Conservation (phyloP, 2,113 vertebrate species). For the Labeo rohita region DNA sequence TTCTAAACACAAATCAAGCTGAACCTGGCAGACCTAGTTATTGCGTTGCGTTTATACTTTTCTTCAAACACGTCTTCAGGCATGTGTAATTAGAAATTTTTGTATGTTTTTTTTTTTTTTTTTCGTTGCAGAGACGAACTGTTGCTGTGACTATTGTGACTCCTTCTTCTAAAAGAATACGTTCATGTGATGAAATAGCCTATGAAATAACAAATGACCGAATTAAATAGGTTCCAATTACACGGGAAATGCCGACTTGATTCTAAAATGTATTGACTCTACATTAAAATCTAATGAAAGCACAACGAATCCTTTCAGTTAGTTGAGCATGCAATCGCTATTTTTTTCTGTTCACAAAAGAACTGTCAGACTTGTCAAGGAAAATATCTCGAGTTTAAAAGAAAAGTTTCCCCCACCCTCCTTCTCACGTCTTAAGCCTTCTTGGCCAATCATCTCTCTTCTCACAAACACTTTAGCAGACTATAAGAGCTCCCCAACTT, state of each 20-base stretch:
- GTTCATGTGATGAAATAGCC: background rate
- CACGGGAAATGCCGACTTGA: background rate
- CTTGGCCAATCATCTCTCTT: slow-evolving; percentile 86
- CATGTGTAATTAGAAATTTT: background rate
- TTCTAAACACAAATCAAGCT: background rate
- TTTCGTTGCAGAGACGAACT: background rate
- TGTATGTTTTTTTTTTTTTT: too few species aligned
- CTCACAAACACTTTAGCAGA: slow-evolving; percentile 83
- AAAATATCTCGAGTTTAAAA: slow-evolving; percentile 35
- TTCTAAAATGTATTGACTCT: background rate
- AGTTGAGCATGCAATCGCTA: background rate
- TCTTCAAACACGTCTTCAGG: too few species aligned
- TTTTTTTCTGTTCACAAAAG: slow-evolving; percentile 7
- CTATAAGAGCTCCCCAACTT: slow-evolving; percentile 89
- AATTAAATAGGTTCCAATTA: background rate
- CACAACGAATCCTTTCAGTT: background rate
- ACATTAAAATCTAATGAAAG: background rate
- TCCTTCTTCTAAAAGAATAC: background rate
- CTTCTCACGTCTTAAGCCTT: slow-evolving; percentile 84
- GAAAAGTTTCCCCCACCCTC: slow-evolving; percentile 72
- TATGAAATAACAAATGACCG: background rate
- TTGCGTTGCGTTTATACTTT: too few species aligned
- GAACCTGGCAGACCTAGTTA: background rate
- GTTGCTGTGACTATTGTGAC: background rate
- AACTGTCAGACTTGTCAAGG: slow-evolving; percentile 13